Base-by-base conservation (phyloP, 2,888 invertebrate genomes). In the Metalampra italica region DNA sequence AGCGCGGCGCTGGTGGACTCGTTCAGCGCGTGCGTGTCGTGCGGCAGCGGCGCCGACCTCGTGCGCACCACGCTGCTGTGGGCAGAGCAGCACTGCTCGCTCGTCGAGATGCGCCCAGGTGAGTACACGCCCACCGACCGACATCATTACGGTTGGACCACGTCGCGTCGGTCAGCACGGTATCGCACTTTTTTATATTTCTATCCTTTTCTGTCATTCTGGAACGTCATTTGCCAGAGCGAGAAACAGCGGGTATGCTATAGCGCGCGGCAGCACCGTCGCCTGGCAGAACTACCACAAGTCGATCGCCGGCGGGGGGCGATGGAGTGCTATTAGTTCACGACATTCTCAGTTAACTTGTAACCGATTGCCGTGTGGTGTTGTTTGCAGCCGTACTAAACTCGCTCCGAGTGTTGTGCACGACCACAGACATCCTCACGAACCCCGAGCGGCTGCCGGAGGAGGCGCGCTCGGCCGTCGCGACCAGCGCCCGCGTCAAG, bases 1-100 rank as follows among this genome's bases (percentile, higher is more conserved):
- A 93, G 97, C 72, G 94, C 96, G 68, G 96, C 97, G 37, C 88
- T 98, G 65, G 92, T 98, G 82, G 94, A 94, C 66, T 96, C 98
- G 9, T 98, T 96, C 89, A 97, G 96, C 79, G 93, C 94, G 66
- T 94, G 96, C 70, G 98, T 98, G 53, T 97, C 98, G 47, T 96
- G 97, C 62, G 94, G 96, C 56, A 97, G 95, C 87, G 78, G 81
- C 58, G 91, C 97, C 54, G 98, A 98, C 86, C 91, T 98, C 56
- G 97, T 96, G 81, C 93, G 97, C 62, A 96, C 98, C 57, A 96
- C 97, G 52, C 91, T 97, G 71, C 92, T 96, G 53, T 98, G 98
- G 98, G 94, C 97, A 49, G 98, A 98, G 83, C 98, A 98, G 78
- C 97, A 97, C 84, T 98, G 98, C 89, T 97, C 98, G 40, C 92